phyloP scores from a whole-genome alignment of 2,797 vertebrate genomes.

The Pseudotriccus pelzelni region DNA sequence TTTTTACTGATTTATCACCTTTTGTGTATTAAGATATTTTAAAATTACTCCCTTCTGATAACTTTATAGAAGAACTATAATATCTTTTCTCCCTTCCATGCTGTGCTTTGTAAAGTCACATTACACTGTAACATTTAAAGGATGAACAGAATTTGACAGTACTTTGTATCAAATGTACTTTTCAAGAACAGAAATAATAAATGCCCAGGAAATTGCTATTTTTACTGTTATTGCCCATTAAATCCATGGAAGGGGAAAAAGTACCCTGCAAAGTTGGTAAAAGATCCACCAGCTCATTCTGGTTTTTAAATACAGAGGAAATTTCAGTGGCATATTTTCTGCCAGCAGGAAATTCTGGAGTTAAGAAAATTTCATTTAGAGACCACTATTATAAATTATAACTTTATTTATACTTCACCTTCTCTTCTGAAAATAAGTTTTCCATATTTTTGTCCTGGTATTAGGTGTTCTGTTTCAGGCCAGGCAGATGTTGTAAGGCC shows the following conservation, averaged over 20 bases:
- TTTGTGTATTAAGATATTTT: neutral
- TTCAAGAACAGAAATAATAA: constrained; percentile 1
- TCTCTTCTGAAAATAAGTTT: neutral
- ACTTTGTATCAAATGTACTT: neutral
- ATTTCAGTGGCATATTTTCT: neutral
- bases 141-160: neutral
- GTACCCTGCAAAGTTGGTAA: neutral
- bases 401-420: neutral
- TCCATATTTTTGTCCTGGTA: neutral
- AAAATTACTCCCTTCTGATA: neutral
- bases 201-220: neutral
- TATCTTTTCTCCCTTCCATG: neutral
- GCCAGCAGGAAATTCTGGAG: neutral
- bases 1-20: neutral
- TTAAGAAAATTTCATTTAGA: neutral
- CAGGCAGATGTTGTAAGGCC: neutral
- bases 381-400: neutral
- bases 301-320: neutral
- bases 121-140: neutral
- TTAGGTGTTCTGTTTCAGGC: neutral
- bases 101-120: neutral
- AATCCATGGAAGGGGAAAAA: neutral
- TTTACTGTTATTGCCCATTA: neutral
- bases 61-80: neutral
- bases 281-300: neutral